These are phyloP conservation scores for Lycaon pictus DNA, from an alignment of 2,113 vertebrate genomes.

Conservation along the genomic window DNA sequence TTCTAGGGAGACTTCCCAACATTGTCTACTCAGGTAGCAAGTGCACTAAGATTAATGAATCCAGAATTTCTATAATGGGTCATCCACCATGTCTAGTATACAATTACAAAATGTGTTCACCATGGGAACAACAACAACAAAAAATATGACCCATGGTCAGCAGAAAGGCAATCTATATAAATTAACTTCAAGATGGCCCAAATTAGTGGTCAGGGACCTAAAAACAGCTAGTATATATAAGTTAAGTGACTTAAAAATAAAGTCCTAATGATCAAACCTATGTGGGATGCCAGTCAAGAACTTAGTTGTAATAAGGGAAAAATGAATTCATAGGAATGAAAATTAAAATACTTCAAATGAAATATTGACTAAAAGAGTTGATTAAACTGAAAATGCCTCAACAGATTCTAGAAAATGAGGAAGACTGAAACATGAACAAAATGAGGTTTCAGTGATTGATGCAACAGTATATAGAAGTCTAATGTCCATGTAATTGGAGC, in stretches of 20 bases:
- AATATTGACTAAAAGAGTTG: background rate
- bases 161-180: background rate
- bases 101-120: background rate
- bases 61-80: background rate
- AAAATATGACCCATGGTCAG: background rate
- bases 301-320: background rate
- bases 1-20: background rate
- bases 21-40: background rate
- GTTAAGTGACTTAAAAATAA: background rate
- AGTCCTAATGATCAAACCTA: background rate
- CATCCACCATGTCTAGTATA: background rate
- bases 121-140: background rate
- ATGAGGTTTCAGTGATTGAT: background rate
- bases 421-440: background rate
- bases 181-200: background rate
- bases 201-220: background rate
- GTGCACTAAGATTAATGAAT: background rate
- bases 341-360: constrained; percentile 15
- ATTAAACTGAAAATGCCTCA: background rate
- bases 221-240: background rate
- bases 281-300: background rate
- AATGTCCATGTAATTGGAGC: background rate
- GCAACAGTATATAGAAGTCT: background rate
- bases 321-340: background rate
- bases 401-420: background rate